Conservation (phyloP, 64 coral and sea anemone species). For the Stylophora pistillata region DNA sequence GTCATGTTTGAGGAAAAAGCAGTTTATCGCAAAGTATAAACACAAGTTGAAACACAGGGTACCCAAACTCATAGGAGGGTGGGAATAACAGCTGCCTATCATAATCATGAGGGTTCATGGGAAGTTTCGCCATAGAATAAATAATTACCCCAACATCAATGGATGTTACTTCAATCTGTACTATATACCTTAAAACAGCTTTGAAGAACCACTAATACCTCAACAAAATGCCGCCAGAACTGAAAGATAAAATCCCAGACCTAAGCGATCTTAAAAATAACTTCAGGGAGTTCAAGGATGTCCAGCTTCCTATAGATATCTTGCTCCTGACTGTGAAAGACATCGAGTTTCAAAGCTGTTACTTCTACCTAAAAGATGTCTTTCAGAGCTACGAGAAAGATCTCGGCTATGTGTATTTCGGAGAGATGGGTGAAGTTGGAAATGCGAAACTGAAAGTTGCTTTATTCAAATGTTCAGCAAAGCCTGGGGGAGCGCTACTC, state of each 20-base stretch:
- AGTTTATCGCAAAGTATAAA: too few relatives aligned
- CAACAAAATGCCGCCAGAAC: too few relatives aligned
- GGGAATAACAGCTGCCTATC: too few relatives aligned
- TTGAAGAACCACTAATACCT: too few relatives aligned
- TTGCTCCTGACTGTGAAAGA: background rate
- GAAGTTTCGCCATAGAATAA: too few relatives aligned
- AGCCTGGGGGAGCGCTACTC: background rate
- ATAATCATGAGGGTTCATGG: too few relatives aligned
- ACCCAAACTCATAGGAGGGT: too few relatives aligned
- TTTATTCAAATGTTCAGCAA: background rate
- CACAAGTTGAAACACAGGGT: too few relatives aligned
- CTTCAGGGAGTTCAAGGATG: background rate
- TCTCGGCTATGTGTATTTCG: background rate
- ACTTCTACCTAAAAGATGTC: background rate
- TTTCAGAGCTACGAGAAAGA: background rate
- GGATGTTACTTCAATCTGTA: too few relatives aligned
- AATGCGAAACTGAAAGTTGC: background rate
- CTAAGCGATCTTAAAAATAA: background rate
- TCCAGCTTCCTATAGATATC: background rate
- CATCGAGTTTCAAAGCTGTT: background rate
- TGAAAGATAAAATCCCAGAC: background rate
- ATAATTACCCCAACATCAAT: too few relatives aligned
- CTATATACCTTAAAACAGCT: too few relatives aligned
- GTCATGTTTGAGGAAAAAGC: too few relatives aligned
- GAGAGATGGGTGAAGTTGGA: background rate